phyloP scores from a whole-genome alignment of 2,113 vertebrate species.

The Physeter macrocephalus region DNA sequence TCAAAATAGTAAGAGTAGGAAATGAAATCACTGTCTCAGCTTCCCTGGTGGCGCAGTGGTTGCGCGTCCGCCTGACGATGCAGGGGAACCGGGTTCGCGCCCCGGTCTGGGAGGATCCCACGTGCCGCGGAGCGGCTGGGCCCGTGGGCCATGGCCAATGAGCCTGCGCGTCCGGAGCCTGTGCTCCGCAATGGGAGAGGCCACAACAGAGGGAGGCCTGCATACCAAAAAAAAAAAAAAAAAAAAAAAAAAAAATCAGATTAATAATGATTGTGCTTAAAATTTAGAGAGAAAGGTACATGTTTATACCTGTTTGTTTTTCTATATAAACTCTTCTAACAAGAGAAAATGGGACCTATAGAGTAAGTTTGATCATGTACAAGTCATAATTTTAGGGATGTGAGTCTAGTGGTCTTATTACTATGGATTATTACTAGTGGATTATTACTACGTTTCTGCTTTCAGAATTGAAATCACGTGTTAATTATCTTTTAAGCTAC shows the following conservation, averaged over 20 bases:
- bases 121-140: no score
- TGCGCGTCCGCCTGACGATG: no score
- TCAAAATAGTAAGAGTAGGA: not conserved
- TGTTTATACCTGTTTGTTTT: not conserved
- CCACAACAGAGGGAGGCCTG: no score
- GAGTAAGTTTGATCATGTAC: not conserved
- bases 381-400: constrained; percentile 4
- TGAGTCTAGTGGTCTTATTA: not conserved
- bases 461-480: constrained; percentile 9
- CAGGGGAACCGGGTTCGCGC: no score
- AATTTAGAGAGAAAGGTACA: not conserved
- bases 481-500: not conserved
- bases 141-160: no score
- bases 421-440: no score
- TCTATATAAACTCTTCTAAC: not conserved
- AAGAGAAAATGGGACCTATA: not conserved
- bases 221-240: no score
- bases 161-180: no score
- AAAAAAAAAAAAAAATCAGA: no score
- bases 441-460: constrained; percentile 14
- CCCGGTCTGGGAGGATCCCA: no score
- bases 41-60: no score
- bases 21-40: not conserved
- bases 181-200: no score
- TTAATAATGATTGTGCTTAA: not conserved